Percentiles rank a stretch among this genome's conserved stretches.
phyloP scores from a whole-genome alignment of 30 jellyfish, hydroid and myxozoan species.

The Turritopsis dohrnii region DNA sequence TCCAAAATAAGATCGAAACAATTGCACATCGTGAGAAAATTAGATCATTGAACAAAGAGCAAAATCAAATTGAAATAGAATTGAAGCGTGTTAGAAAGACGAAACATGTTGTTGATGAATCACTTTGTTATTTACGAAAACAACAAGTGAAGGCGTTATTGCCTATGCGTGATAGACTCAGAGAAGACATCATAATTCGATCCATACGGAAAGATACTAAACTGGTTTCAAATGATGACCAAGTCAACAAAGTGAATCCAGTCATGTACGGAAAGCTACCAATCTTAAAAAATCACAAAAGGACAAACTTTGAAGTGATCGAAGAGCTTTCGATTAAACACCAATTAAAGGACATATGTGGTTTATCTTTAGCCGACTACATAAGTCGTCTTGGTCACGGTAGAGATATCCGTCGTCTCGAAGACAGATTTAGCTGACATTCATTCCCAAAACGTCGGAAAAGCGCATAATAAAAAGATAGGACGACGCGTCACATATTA shows the following conservation, averaged over 20 bases:
- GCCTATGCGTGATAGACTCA: too few relatives aligned
- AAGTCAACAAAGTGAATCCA: not conserved
- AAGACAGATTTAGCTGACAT: too few relatives aligned
- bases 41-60: not conserved
- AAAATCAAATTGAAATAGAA: not conserved
- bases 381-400: not conserved
- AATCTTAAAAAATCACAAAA: not conserved
- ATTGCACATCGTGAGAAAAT: not conserved
- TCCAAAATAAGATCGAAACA: not conserved
- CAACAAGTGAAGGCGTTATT: not conserved
- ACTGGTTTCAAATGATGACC: not conserved
- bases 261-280: not conserved
- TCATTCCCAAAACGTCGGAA: too few relatives aligned
- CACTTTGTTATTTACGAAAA: not conserved
- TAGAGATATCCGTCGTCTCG: not conserved
- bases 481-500: too few relatives aligned
- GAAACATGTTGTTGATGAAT: not conserved
- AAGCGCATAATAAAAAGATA: too few relatives aligned
- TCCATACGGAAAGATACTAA: not conserved
- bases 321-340: not conserved
- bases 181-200: not conserved
- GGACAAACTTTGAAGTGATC: not conserved
- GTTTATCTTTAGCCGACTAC: not conserved
- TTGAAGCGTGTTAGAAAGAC: not conserved
- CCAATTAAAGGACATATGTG: not conserved